Evolutionary conservation across 2,888 invertebrate genomes (phyloP), one percentile per base, ranked within the genome.

Genomic region (Ellobium chinense): DNA sequence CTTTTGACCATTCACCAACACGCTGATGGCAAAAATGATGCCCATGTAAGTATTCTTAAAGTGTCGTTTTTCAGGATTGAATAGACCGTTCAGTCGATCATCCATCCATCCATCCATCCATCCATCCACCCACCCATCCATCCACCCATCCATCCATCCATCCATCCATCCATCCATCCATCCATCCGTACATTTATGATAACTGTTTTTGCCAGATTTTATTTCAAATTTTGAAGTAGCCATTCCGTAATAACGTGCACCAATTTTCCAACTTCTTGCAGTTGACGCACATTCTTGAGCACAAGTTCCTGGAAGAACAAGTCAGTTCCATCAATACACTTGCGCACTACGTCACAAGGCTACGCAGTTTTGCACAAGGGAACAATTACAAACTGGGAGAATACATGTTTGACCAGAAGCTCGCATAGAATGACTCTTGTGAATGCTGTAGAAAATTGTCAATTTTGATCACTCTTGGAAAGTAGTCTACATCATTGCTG

Each of bases 261-360:
- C 54, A 7, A 29, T 27, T 39, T 34, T 39, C 18, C 27, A n/a
- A 37, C 18, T 37, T 39, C 12, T 85, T 87, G 72, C 85, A 89
- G 90, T 82, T 89, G 60, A 80, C 87, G 1, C 88, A 90, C 78
- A 72, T 87, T 34, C 77, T 90, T 78, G 90, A 90, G 80, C 88
- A 89, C 77, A 84, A 85, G 21, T 89, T 86, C 77, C 82, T 90
- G 58, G 88, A 88, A 65, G 89, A 89, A 74, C 90, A 90, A 74
- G 88, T 90, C 2, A 81, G 83, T 0, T 82, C 88, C 60, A 90
- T 89, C 69, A 88, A 88, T 82, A 80, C 84, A 31, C 73, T 89
- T n/a, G 88, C 82, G 1, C 88, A 88, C 72, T 85, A 85, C 77
- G 84, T 90, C 75, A 84, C 85, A 9, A 83, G 87, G 63, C 84